Conservation (phyloP, 2,797 vertebrate species). For the Halcyon smyrnensis region DNA sequence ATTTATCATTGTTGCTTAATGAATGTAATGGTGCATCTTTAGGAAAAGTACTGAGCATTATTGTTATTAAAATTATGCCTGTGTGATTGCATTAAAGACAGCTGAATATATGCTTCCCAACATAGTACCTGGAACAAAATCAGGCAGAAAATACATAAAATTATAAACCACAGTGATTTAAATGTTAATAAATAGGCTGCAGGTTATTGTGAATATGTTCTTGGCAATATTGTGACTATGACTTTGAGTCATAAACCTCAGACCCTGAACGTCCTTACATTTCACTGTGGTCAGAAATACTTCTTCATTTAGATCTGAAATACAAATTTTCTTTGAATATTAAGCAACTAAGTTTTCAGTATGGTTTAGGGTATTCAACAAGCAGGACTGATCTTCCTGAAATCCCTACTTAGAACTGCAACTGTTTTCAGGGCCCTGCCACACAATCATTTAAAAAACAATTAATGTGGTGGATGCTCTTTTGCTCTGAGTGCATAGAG, state of each 20-base stretch:
- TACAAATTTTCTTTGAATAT: background rate
- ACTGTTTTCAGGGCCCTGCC: background rate
- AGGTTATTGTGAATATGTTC: background rate
- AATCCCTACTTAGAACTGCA: background rate
- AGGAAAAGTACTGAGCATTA: background rate
- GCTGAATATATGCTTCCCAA: background rate
- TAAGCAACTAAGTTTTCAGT: background rate
- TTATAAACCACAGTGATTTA: background rate
- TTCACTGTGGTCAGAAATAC: background rate
- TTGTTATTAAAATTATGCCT: background rate
- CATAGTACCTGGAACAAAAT: background rate
- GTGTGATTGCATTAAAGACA: background rate
- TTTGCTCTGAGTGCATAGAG: rapidly evolving
- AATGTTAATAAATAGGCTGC: background rate
- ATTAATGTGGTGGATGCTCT: background rate
- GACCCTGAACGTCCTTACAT: background rate
- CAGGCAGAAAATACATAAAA: background rate
- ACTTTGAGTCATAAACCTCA: background rate
- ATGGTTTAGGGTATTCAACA: background rate
- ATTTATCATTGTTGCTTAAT: background rate
- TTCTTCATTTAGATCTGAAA: background rate
- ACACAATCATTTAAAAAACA: background rate
- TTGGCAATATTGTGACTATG: background rate
- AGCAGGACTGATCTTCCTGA: background rate
- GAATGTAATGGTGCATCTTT: background rate